Evolutionary conservation across 2,888 invertebrate genomes (phyloP), one percentile per base, ranked within the genome.

Genomic region (Odontomyia ornata): DNA sequence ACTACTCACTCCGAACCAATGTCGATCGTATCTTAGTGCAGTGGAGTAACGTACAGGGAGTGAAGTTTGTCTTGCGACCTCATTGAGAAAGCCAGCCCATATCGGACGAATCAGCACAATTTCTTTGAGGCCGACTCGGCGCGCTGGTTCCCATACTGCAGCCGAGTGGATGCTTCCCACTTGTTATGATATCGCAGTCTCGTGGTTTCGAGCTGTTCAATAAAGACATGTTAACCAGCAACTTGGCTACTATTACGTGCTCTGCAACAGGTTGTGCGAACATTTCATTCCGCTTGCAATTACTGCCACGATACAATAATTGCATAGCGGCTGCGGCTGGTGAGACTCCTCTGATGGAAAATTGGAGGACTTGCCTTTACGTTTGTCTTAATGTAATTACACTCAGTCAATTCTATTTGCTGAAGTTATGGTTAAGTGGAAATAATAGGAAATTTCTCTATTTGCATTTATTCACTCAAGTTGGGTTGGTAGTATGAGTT

Each of bases 41-140:
- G 23, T 15, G 52, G n/a, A 36, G 36, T 27, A 27, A 9, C 15
- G 4, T 23, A 47, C 27, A 2, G 18, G 27, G 28, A 36, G 65
- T 65, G 15, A 21, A 30, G 69, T 56, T 21, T 30, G 52, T 72
- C 71, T 56, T 72, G 56, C 27, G 71, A 56, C 71, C 73, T 57
- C 73, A 73, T 60, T 73, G 57, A 73, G 30, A 60, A 73, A 30
- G 30, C 72, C 23, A 60, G 23, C 30, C 43, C 73, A 57, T 60
- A 36, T 57, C 72, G 56, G 28, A 30, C 36, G 73, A 73, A 57
- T 57, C 30, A 36, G 30, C 56, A 57, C 21, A 60, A 57, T 27
- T 60, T 60, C 73, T 60, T 73, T 60, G 43, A 28, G 71, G 28
- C 36, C 69, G 25, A 21, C 27, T 72, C 21, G 21, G 28, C 60